Percentiles rank a stretch among this genome's conserved stretches.
Evolutionary conservation across 2,113 vertebrate species (phyloP).

Genomic region (Galemys pyrenaicus): DNA sequence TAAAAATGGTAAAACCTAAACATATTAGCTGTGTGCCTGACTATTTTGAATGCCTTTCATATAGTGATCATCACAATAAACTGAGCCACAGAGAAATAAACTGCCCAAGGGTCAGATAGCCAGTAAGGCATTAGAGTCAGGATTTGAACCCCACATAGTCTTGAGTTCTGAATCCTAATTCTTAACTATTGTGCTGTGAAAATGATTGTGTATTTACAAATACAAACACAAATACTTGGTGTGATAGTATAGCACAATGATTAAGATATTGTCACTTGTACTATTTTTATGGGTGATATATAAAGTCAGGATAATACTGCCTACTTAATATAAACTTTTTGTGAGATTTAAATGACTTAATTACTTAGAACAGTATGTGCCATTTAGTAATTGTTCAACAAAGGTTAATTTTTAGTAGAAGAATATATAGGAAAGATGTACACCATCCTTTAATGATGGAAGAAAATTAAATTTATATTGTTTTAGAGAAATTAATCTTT

Average conservation of each 20-base stretch:
- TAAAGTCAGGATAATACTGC: background rate
- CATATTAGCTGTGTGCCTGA: background rate
- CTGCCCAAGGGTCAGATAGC: background rate
- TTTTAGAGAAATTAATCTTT: background rate
- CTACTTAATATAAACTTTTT: background rate
- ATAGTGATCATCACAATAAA: background rate
- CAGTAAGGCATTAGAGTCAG: background rate
- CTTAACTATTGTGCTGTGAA: background rate
- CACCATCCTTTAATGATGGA: background rate
- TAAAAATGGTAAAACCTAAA: background rate
- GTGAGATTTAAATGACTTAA: constrained; percentile 31
- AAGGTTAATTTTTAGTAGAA: background rate
- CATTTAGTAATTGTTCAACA: background rate
- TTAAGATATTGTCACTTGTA: background rate
- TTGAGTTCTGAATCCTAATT: background rate
- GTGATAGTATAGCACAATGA: background rate
- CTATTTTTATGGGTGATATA: background rate
- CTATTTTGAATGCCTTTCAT: background rate
- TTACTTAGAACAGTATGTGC: background rate
- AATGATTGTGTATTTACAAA: background rate
- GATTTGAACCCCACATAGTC: background rate
- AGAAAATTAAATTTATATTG: background rate
- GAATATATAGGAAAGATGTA: background rate
- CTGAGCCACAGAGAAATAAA: background rate
- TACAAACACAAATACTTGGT: background rate